Percentiles rank a stretch among this genome's conserved stretches.
Conservation (phyloP, 2,888 invertebrate species). For the Empis stercorea region DNA sequence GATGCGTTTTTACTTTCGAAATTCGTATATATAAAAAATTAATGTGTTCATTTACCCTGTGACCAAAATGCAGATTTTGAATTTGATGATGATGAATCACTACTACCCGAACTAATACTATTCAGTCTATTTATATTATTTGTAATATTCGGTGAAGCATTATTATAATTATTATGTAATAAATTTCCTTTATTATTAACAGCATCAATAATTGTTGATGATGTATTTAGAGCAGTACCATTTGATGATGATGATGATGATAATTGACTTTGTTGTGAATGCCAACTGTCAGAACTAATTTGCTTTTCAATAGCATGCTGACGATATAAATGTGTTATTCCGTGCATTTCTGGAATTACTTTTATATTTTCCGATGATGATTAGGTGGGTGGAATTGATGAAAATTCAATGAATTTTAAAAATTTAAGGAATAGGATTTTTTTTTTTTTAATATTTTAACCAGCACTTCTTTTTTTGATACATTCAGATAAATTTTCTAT, state of each 20-base stretch:
- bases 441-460: too few species aligned
- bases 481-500: too few species aligned
- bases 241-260: not conserved
- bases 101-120: conserved; percentile 30
- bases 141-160: conserved; percentile 14
- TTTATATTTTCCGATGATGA: not conserved
- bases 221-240: not conserved
- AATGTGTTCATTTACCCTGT: conserved; percentile 20
- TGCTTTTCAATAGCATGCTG: conserved; percentile 38
- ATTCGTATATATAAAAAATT: not conserved
- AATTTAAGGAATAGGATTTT: too few species aligned
- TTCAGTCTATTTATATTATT: conserved; percentile 17
- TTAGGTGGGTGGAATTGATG: too few species aligned
- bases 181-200: conserved; percentile 9
- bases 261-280: conserved; percentile 24
- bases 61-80: conserved; percentile 28
- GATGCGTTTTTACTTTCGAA: not conserved
- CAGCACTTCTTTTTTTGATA: too few species aligned
- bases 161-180: not conserved
- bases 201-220: conserved; percentile 8
- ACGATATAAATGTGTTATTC: conserved; percentile 35
- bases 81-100: conserved; percentile 27
- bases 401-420: too few species aligned
- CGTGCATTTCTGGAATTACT: conserved; percentile 27
- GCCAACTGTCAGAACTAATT: conserved; percentile 40